Base-by-base conservation (phyloP, 2,113 vertebrate genomes). In the Cheilinus undulatus region DNA sequence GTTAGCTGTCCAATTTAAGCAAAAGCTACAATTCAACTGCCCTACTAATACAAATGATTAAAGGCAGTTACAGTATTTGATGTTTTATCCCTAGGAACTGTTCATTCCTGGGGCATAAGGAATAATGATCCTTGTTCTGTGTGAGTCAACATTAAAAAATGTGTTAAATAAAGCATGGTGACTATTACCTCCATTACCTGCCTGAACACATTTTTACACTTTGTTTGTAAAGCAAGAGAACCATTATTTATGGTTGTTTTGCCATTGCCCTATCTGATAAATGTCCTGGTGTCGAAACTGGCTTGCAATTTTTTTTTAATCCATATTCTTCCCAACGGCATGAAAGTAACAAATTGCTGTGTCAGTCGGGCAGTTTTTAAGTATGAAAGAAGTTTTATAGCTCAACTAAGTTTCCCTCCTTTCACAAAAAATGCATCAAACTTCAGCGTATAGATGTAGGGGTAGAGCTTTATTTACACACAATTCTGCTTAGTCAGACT, bases 401-500 rank as follows among this genome's bases (percentile, higher is more conserved):
- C 7, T n/a, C 1, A 24, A 27, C 4, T n/a, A 7, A 14, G n/a
- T n/a, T n/a, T 11, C 32, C 8, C 32, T 34, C 32, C 40, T 42
- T 14, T 42, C 11, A 11, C n/a, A 32, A 24, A 23, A 61, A 8
- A 0, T 32, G n/a, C 34, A 34, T 65, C 9, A 26, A 27, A 32
- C 43, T 32, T 4, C 26, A 4, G 22, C 27, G 3, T 46, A 36
- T 27, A 53, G 28, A 57, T 2, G 1, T 26, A 22, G 0, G 11
- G 24, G 3, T 42, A 3, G 54, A 56, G 14, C 38, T 43, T 51
- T 7, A 43, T 66, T 49, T 7, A 53, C 40, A 19, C 27, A 20
- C 6, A 24, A 17, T 56, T 63, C 56, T 54, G 20, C 36, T 62
- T 40, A 10, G 20, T 64, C 51, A 26, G 51, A 63, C 23, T 23